phyloP scores from a whole-genome alignment of 1,140 invertebrate genomes.

The Philotrypesis tridentata region DNA sequence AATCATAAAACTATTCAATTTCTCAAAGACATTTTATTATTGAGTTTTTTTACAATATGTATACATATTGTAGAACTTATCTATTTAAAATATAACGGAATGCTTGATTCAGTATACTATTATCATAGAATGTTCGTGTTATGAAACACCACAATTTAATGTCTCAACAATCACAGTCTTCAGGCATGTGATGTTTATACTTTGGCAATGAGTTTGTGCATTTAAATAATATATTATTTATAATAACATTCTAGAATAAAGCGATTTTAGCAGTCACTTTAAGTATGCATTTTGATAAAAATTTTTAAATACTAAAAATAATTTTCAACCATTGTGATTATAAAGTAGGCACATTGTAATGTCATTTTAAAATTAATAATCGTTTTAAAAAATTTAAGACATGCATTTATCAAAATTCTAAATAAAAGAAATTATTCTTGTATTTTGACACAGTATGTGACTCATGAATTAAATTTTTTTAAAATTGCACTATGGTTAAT shows the following conservation, averaged over 20 bases:
- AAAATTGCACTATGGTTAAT: constrained; percentile 14
- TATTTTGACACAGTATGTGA: not conserved
- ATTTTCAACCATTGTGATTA: not conserved
- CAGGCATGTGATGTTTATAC: constrained; percentile 18
- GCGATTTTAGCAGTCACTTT: not conserved
- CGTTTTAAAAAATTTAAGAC: not conserved
- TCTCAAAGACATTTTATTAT: constrained; percentile 46
- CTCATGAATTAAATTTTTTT: not conserved
- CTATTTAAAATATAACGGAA: constrained; percentile 43
- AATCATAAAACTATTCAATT: constrained; percentile 37
- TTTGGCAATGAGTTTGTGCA: constrained; percentile 43
- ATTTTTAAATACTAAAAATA: constrained; percentile 2
- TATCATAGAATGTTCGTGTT: constrained; percentile 35
- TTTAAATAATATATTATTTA: constrained; percentile 23
- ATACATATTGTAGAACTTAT: constrained; percentile 41
- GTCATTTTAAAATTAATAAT: constrained; percentile 3
- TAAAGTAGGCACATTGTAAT: constrained; percentile 28
- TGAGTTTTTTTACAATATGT: constrained; percentile 45
- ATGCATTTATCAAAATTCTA: constrained; percentile 12
- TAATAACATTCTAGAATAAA: not conserved
- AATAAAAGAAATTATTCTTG: constrained; percentile 17
- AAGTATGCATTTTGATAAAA: not conserved
- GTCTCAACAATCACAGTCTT: constrained; percentile 42
- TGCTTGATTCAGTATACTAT: constrained; percentile 13
- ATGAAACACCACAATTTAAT: constrained; percentile 24